phyloP scores from a whole-genome alignment of 2,888 invertebrate species.

The Adela reaumurella region DNA sequence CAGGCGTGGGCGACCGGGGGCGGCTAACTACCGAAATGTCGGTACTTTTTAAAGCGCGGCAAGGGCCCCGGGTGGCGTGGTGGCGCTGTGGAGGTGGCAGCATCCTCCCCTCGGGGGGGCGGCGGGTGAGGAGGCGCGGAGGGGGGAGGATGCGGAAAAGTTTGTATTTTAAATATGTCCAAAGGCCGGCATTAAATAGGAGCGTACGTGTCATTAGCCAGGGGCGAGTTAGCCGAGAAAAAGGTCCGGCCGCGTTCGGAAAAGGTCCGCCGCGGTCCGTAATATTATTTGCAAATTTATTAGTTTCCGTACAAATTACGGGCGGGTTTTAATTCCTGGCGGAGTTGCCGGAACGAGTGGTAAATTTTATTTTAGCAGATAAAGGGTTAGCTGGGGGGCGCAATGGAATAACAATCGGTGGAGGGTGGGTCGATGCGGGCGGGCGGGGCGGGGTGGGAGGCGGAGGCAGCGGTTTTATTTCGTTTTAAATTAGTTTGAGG shows the following conservation, averaged over 20 bases:
- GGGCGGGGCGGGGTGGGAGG: too few relatives aligned
- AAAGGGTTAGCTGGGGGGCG: background rate
- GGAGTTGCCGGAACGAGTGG: conserved; percentile 32
- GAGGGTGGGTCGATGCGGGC: background rate
- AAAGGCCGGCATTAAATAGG: conserved; percentile 46
- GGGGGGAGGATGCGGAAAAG: conserved; percentile 25
- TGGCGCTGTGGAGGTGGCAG: too few relatives aligned
- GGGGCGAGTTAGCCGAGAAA: conserved; percentile 5
- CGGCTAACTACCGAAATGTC: conserved; percentile 51
- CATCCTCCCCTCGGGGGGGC: background rate
- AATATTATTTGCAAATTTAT: conserved; percentile 52
- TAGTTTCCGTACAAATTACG: conserved; percentile 20
- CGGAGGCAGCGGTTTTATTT: background rate
- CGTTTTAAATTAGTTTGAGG: background rate
- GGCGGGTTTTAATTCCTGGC: conserved; percentile 36
- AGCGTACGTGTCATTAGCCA: conserved; percentile 37
- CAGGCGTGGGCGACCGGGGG: conserved; percentile 26
- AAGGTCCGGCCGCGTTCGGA: conserved; percentile 4
- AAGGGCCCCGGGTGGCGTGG: conserved; percentile 5
- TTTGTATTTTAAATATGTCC: conserved; percentile 56
- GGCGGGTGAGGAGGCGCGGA: conserved; percentile 10
- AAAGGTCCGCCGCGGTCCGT: conserved; percentile 6
- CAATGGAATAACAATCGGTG: background rate
- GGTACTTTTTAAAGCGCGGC: conserved; percentile 19
- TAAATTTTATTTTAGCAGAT: conserved; percentile 33